Conservation (phyloP, 1,140 invertebrate genomes). For the Drosophila dunni region DNA sequence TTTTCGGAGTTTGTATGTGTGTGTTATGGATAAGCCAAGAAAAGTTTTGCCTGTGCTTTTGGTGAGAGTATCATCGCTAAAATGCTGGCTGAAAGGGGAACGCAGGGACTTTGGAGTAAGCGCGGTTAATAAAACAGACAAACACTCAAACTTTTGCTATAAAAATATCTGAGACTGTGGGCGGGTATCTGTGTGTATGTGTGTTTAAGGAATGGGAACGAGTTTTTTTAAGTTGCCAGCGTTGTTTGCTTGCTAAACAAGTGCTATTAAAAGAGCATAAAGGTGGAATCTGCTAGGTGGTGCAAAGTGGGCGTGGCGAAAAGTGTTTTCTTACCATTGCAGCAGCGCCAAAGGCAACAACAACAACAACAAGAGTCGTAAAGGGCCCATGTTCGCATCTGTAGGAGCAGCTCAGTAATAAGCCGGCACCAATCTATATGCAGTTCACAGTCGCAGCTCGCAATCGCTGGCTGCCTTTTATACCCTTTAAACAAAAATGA, state of each 20-base stretch:
- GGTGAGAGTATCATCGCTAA: neutral
- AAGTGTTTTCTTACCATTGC: conserved; percentile 19
- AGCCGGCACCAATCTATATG: conserved; percentile 51
- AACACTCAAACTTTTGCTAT: conserved; percentile 83
- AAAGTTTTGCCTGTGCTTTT: conserved; percentile 60
- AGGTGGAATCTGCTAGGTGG: conserved; percentile 50
- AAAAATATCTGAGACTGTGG: conserved; percentile 70
- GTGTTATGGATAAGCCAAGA: conserved; percentile 74
- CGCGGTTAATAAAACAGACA: conserved; percentile 84
- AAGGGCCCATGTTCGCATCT: conserved; percentile 41
- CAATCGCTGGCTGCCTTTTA: conserved; percentile 25
- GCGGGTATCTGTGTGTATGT: neutral
- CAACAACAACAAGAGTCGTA: conserved; percentile 41
- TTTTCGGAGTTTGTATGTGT: conserved; percentile 21
- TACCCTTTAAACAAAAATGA: neutral
- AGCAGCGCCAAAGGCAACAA: neutral
- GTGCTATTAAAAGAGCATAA: conserved; percentile 80
- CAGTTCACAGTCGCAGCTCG: conserved; percentile 19
- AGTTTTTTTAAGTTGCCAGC: conserved; percentile 73
- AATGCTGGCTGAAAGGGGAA: neutral
- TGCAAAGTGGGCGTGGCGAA: conserved; percentile 43
- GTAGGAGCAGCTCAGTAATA: conserved; percentile 49
- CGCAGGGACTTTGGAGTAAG: conserved; percentile 36
- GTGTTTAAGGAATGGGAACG: conserved; percentile 24
- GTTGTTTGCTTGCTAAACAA: conserved; percentile 82